Evolutionary conservation across 2,113 vertebrate genomes (phyloP).

Genomic region (Malurus melanocephalus): DNA sequence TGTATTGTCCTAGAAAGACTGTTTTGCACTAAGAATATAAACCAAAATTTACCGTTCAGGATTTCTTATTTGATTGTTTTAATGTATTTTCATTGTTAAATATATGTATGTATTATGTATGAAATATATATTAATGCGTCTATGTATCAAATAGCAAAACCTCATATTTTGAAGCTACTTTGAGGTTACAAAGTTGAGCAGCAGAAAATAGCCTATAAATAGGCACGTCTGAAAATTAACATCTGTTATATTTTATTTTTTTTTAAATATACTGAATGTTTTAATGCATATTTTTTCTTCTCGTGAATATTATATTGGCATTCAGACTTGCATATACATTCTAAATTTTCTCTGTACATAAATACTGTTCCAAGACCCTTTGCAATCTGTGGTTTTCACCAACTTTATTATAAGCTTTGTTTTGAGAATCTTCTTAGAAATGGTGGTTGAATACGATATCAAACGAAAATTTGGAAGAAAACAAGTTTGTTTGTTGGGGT

Average conservation of each 20-base stretch:
- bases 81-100: background rate
- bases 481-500: background rate
- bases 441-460: background rate
- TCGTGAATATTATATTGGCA: background rate
- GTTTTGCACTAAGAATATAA: background rate
- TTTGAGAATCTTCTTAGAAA: background rate
- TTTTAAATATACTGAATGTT: background rate
- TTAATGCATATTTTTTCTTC: background rate
- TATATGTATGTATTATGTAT: background rate
- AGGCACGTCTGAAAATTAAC: background rate
- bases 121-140: fast-evolving
- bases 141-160: background rate
- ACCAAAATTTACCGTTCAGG: background rate
- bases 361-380: background rate
- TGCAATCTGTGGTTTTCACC: background rate
- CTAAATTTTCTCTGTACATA: background rate
- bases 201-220: background rate
- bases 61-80: background rate
- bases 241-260: background rate
- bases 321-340: background rate
- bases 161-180: background rate
- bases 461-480: background rate
- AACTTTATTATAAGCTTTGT: background rate
- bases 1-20: background rate
- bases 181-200: background rate